These are phyloP conservation scores for Pharmacophagus antenor DNA, from an alignment of 2,888 invertebrate genomes.

Conservation along the genomic window DNA sequence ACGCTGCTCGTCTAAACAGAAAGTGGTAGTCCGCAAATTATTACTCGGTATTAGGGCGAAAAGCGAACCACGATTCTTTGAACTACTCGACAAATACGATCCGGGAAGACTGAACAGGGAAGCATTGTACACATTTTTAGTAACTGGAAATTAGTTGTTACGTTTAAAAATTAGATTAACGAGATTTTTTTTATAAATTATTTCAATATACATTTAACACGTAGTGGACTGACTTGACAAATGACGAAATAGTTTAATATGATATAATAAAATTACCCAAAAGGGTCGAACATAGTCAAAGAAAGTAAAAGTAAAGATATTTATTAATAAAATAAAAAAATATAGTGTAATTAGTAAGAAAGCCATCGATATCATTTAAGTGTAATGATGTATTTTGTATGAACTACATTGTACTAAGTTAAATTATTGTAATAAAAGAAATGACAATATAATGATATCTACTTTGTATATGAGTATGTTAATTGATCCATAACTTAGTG, in stretches of 20 bases:
- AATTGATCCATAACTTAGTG: slow-evolving; percentile 2
- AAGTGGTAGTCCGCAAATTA: slow-evolving; percentile 81
- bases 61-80: slow-evolving; percentile 84
- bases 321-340: not conserved
- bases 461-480: slow-evolving; percentile 5
- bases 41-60: slow-evolving; percentile 85
- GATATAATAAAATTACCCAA: not conserved
- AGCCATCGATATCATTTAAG: too few relatives aligned
- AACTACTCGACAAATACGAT: slow-evolving; percentile 87
- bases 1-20: slow-evolving; percentile 84
- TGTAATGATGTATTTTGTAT: not conserved
- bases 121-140: slow-evolving; percentile 79
- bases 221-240: not conserved
- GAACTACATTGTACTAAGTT: slow-evolving; percentile 7
- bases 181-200: not conserved
- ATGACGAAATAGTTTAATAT: not conserved
- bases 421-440: slow-evolving; percentile 12
- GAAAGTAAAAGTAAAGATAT: not conserved
- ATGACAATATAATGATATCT: slow-evolving; percentile 14
- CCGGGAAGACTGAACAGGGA: slow-evolving; percentile 83
- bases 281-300: too few relatives aligned
- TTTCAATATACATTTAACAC: slow-evolving; percentile 8
- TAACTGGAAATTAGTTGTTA: slow-evolving; percentile 58
- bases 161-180: not conserved
- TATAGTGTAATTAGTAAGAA: not conserved